Evolutionary conservation across 1,140 invertebrate species (phyloP).

Genomic region (Brachystomella parvula): DNA sequence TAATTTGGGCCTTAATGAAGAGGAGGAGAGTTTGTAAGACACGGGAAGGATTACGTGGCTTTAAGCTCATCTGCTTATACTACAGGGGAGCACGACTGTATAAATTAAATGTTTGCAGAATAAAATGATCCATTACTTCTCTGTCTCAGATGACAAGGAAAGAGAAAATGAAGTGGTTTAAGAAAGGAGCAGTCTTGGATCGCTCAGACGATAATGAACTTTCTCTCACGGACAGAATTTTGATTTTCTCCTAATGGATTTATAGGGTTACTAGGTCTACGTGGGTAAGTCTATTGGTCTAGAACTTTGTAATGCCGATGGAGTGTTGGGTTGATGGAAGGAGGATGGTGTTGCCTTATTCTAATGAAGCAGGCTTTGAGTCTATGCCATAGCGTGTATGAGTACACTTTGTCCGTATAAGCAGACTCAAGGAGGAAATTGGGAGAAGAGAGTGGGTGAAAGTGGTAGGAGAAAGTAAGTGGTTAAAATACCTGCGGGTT

Average conservation of each 20-base stretch:
- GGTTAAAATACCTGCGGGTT: conserved; percentile 52
- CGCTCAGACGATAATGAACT: not conserved
- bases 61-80: too few species aligned
- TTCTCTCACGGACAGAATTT: not conserved
- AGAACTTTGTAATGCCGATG: too few species aligned
- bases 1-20: too few species aligned
- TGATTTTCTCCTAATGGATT: not conserved
- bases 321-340: too few species aligned
- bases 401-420: too few species aligned
- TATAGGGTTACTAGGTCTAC: not conserved
- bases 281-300: not conserved
- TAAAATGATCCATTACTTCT: not conserved
- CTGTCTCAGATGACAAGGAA: not conserved
- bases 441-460: not conserved
- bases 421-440: too few species aligned
- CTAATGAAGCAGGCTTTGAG: too few species aligned
- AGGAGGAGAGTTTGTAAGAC: too few species aligned
- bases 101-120: not conserved
- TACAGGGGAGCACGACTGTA: not conserved
- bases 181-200: not conserved
- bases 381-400: too few species aligned
- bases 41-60: too few species aligned
- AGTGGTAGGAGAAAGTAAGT: not conserved
- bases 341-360: too few species aligned
- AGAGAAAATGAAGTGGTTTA: not conserved